Evolutionary conservation across 2,888 invertebrate species (phyloP), one percentile per base, ranked within the genome.

Genomic region (Monochamus alternatus): DNA sequence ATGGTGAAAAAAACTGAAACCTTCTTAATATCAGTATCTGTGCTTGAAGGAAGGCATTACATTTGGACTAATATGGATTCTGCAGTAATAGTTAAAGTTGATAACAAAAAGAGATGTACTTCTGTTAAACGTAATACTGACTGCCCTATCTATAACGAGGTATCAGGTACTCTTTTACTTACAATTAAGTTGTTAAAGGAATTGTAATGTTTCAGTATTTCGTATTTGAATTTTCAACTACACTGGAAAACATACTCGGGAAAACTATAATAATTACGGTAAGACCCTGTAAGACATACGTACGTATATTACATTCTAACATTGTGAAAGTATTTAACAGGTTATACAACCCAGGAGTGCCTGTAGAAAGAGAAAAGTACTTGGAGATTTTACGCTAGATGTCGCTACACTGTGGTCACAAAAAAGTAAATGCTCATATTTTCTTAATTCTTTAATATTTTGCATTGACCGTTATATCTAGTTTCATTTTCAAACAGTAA

Each of bases 351-450:
- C 89, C 5, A 83, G 84, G 67, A 84, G 80, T 43, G 73, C 84
- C 30, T 90, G 89, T 77, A 90, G 90, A 14, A 88, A 90, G 12
- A 89, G 92, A 5, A 87, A 90, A 30, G 86, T 90, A 1, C 82
- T 93, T n/a, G 94, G 94, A 0, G 92, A 92, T 84, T 88, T 92
- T 7, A 89, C 88, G 31, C 89, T 95, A 62, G 94, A 94, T 82
- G 88, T 95, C 10, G 93, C 93, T 8, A 92, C 93, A 1, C 91
- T 96, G 14, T 95, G 95, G 94, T 90, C 90, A 67, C 94, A 95
- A 85, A 91, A 92, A 83, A 91, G 94, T 94, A 88, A 85, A 55
- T 63, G 69, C 67, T 74, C 10, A 22, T 22, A 22, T 22, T 22
- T 22, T 22, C 22, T 22, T 22, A 22, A 22, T 22, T 22, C 22